Evolutionary conservation across 2,888 invertebrate genomes (phyloP).

Genomic region (Agrotis exclamationis): DNA sequence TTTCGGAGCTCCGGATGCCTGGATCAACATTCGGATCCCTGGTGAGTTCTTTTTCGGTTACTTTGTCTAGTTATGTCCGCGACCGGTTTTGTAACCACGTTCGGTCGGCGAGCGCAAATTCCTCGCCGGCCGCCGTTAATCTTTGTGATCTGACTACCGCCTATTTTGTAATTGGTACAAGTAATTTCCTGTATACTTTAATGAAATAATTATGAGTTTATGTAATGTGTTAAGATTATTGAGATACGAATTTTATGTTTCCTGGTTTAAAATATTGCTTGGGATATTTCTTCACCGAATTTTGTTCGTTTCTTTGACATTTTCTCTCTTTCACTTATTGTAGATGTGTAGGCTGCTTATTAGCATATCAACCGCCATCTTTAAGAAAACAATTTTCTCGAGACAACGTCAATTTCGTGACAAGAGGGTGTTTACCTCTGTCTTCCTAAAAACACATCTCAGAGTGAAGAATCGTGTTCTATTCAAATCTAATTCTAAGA

Average conservation of each 20-base stretch:
- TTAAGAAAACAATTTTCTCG: neutral
- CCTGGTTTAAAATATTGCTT: slow-evolving; percentile 24
- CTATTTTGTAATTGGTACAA: slow-evolving; percentile 63
- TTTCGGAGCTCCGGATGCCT: slow-evolving; percentile 68
- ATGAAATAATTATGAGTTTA: slow-evolving; percentile 56
- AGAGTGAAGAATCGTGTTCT: slow-evolving; percentile 30
- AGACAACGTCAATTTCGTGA: neutral
- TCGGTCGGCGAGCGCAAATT: slow-evolving; percentile 55
- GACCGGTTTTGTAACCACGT: slow-evolving; percentile 65
- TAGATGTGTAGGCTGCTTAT: slow-evolving; percentile 5
- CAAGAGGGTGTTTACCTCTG: neutral
- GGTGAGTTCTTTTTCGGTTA: slow-evolving; percentile 74
- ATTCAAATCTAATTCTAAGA: slow-evolving; percentile 54
- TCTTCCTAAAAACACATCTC: slow-evolving; percentile 24
- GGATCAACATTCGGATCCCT: slow-evolving; percentile 51
- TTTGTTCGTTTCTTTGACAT: neutral
- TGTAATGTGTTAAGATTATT: slow-evolving; percentile 50
- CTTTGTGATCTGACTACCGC: slow-evolving; percentile 64
- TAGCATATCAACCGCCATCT: neutral
- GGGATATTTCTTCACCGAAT: neutral
- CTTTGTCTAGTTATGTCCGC: slow-evolving; percentile 52
- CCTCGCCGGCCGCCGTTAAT: slow-evolving; percentile 57
- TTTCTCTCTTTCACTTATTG: slow-evolving; percentile 14
- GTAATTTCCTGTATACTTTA: slow-evolving; percentile 66
- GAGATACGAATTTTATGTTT: slow-evolving; percentile 45